Evolutionary conservation across 2,888 invertebrate genomes (phyloP).

Genomic region (Pollenia griseotomentosa): DNA sequence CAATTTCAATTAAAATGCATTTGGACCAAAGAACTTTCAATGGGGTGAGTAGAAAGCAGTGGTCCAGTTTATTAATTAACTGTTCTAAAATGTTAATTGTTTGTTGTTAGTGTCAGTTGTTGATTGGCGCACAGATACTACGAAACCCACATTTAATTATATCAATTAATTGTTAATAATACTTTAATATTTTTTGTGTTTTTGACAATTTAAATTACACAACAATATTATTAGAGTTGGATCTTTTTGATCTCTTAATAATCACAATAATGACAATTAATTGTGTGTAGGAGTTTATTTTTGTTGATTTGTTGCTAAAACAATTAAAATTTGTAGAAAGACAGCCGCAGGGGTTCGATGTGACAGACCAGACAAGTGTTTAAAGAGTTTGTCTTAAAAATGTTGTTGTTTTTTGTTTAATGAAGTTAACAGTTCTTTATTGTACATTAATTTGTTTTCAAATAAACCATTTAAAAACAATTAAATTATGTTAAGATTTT

Average conservation of each 20-base stretch:
- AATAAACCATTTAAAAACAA: slow-evolving; percentile 45
- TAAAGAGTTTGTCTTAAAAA: slow-evolving; percentile 6
- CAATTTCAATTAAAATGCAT: slow-evolving; percentile 17
- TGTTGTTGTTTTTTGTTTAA: slow-evolving; percentile 23
- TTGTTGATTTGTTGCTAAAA: slow-evolving; percentile 25
- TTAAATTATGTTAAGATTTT: slow-evolving; percentile 31
- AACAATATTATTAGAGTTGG: no score
- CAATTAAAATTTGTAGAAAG: neutral
- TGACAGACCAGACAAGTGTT: slow-evolving; percentile 33
- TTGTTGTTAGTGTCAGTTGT: slow-evolving; percentile 2
- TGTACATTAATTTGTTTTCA: slow-evolving; percentile 53
- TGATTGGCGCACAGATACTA: slow-evolving; percentile 8
- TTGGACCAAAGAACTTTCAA: neutral
- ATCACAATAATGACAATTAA: neutral
- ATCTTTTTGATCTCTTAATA: no score
- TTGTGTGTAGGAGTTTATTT: slow-evolving; percentile 29
- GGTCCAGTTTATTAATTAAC: slow-evolving; percentile 43
- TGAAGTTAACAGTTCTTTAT: slow-evolving; percentile 28
- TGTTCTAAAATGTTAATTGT: slow-evolving; percentile 28
- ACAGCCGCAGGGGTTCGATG: neutral
- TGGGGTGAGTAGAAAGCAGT: neutral
- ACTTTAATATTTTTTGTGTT: slow-evolving; percentile 43
- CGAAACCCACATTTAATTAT: slow-evolving; percentile 50
- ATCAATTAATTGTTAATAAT: slow-evolving; percentile 45
- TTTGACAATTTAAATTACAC: neutral